Evolutionary conservation across 2,113 vertebrate species (phyloP).

Genomic region (Chloropsis cyanopogon): DNA sequence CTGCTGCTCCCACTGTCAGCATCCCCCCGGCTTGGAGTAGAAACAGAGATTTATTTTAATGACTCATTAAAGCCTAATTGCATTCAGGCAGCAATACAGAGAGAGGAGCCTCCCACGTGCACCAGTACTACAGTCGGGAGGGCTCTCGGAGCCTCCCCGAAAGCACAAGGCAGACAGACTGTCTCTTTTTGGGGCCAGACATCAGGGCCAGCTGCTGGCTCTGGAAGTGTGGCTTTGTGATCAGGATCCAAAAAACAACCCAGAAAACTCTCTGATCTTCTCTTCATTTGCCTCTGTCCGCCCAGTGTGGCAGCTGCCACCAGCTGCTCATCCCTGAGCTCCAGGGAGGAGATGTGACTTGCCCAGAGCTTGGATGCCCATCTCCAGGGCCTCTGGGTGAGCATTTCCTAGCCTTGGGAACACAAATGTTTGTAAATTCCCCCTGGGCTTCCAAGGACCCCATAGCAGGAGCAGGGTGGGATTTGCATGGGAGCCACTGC

Average conservation of each 20-base stretch:
- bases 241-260: not conserved
- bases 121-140: conserved; percentile 33
- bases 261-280: not conserved
- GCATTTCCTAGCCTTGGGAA: not conserved
- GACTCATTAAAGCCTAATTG: conserved; percentile 67
- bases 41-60: conserved; percentile 69
- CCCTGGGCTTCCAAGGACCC: not conserved
- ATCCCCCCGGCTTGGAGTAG: conserved; percentile 35
- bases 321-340: not conserved
- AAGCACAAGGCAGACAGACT: conserved; percentile 24
- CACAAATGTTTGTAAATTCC: not conserved
- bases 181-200: conserved; percentile 46
- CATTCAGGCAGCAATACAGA: conserved; percentile 50
- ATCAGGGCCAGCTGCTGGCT: not conserved
- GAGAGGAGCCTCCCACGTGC: conserved; percentile 56
- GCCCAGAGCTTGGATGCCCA: not conserved
- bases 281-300: not conserved
- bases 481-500: fast-evolving
- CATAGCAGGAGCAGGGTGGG: not conserved
- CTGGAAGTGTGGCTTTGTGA: not conserved
- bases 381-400: not conserved
- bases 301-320: fast-evolving
- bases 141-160: not conserved
- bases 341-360: not conserved
- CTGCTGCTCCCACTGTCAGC: conserved; percentile 46